These are phyloP conservation scores for Discoglossus pictus DNA, from an alignment of 2,797 vertebrate genomes.

Conservation along the genomic window DNA sequence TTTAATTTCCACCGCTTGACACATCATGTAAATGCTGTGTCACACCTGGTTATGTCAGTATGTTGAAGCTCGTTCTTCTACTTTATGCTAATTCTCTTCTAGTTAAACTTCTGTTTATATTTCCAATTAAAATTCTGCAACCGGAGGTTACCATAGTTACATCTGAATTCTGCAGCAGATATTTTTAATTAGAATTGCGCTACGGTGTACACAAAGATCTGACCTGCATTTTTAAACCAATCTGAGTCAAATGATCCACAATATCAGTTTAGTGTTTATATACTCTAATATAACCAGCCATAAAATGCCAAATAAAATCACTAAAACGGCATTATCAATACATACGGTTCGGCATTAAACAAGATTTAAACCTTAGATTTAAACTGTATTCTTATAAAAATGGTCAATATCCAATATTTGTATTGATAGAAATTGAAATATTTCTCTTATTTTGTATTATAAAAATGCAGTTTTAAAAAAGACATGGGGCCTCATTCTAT, in stretches of 20 bases:
- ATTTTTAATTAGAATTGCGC: conserved; percentile 48
- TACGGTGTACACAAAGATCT: conserved; percentile 38
- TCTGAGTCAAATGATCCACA: conserved; percentile 16
- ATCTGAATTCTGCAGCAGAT: conserved; percentile 42
- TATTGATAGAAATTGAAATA: no score
- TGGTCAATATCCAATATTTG: no score
- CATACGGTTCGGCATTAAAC: no score
- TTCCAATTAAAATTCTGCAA: conserved; percentile 49
- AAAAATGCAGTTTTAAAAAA: no score
- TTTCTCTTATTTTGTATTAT: no score
- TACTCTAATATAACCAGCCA: neutral
- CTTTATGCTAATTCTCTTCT: conserved; percentile 45
- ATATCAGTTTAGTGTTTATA: conserved; percentile 15
- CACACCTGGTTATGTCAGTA: conserved; percentile 51
- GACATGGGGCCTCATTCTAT: no score
- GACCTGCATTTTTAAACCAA: conserved; percentile 43
- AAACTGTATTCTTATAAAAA: no score
- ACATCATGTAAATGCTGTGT: conserved; percentile 50
- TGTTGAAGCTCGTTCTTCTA: conserved; percentile 28
- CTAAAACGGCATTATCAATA: no score
- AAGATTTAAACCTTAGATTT: no score
- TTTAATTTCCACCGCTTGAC: conserved; percentile 44
- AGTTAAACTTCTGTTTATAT: conserved; percentile 50
- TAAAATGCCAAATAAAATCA: neutral
- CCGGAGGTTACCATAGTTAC: conserved; percentile 48